phyloP scores from a whole-genome alignment of 2,888 invertebrate genomes.

The Bellardia bayeri region DNA sequence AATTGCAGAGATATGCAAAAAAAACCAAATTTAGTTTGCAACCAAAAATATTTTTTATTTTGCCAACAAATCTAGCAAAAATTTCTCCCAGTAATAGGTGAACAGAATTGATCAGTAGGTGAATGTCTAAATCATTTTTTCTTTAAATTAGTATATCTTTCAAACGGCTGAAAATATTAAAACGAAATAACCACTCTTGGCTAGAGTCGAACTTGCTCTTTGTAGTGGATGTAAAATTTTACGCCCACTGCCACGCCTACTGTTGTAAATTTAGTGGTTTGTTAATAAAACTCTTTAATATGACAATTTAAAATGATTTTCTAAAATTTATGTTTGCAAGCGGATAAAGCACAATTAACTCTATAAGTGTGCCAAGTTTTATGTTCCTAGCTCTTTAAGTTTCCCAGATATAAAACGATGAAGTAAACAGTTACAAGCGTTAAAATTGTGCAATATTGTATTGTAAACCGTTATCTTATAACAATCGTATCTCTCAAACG shows the following conservation, averaged over 20 bases:
- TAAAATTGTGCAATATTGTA: too few relatives aligned
- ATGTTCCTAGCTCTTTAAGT: neutral
- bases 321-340: neutral
- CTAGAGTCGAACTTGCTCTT: neutral
- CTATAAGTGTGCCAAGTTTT: neutral
- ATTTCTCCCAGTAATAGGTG: neutral
- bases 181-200: neutral
- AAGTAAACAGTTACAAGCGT: neutral
- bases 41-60: neutral
- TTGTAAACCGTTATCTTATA: too few relatives aligned
- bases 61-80: neutral
- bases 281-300: neutral
- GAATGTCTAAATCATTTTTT: neutral
- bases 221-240: neutral
- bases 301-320: neutral
- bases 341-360: neutral
- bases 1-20: too few relatives aligned
- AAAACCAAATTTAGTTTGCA: too few relatives aligned
- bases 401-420: neutral
- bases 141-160: neutral
- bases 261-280: neutral
- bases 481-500: too few relatives aligned
- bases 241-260: conserved; percentile 5
- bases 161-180: neutral
- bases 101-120: neutral